phyloP scores from a whole-genome alignment of 2,888 invertebrate species.

The Nasonia oneida region DNA sequence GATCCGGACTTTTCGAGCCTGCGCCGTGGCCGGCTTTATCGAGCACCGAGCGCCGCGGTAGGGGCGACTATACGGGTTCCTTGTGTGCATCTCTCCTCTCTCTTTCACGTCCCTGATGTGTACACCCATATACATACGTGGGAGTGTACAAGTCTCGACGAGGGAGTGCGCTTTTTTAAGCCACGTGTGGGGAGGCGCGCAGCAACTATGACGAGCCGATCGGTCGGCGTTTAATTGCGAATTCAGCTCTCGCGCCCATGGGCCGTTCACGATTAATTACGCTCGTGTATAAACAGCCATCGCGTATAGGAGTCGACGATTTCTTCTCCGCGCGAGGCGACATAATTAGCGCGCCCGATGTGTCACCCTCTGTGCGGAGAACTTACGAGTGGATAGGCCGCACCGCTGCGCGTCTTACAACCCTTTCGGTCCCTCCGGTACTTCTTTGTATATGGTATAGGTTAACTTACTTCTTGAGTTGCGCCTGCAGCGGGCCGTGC shows the following conservation, averaged over 20 bases:
- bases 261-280: conserved; percentile 42
- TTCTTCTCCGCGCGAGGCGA: background rate
- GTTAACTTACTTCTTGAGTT: conserved; percentile 49
- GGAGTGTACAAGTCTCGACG: background rate
- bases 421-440: conserved; percentile 38
- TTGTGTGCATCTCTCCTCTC: background rate
- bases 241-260: conserved; percentile 8
- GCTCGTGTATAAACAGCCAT: background rate
- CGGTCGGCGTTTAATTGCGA: conserved; percentile 23
- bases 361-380: conserved; percentile 11
- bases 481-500: conserved; percentile 5
- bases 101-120: background rate
- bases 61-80: conserved; percentile 9
- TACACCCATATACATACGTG: background rate
- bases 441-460: conserved; percentile 47
- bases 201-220: background rate
- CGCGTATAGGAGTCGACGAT: background rate
- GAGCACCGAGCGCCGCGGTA: conserved; percentile 10
- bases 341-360: conserved; percentile 20
- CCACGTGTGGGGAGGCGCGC: background rate
- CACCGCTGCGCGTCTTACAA: background rate
- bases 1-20: conserved; percentile 41
- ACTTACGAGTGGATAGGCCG: conserved; percentile 5
- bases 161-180: conserved; percentile 13
- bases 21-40: conserved; percentile 47